Evolutionary conservation across 92 coral and sea anemone genomes (phyloP), one percentile per base, ranked within the genome.

Genomic region (Umimayanthus kanabou): DNA sequence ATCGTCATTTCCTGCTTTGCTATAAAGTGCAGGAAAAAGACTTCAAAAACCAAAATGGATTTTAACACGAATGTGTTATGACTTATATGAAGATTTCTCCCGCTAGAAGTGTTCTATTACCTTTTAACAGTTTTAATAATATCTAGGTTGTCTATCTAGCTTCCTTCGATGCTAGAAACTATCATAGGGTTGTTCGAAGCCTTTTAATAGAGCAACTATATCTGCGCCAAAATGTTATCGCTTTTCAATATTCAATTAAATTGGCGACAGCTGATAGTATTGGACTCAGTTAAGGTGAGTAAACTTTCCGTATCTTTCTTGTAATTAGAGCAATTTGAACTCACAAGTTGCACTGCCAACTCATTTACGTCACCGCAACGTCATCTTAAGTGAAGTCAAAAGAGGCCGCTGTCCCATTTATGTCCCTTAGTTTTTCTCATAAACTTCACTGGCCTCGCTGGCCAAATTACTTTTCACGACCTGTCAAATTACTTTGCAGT

Each of bases 281-380:
- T 70, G 20, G 25, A 13, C 43, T 82, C 49, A 33, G 37, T 65
- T 29, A 82, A 66, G 25, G 26, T 83, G 77, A 70, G 64, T 40
- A 83, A 83, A 82, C 65, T 70, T 82, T 67, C 13, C 64, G 65
- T 66, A 82, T 82, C 86, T 69, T 82, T 82, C 86, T 43, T 83
- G 49, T 83, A 83, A 83, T 83, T 83, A 70, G 86, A 82, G 61
- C 66, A 83, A 83, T 69, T 83, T 83, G 67, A 25, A 83, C 43
- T 22, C 42, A 29, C 87, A 83, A 72, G 11, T 30, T 9, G 58
- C 78, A 30, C 76, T 25, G 67, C 80, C 39, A 66, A 16, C 70
- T 57, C 47, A 77, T 57, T 88, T 89, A 82, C 93, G 93, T 91
- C 93, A 91, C 53, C 33, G 53, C n/a, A 65, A 61, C 86, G 93